A percentile compares a stretch with the other conserved stretches of the same genome.
phyloP scores from a whole-genome alignment of 2,113 vertebrate genomes.

The Psammodynastes pulverulentus region DNA sequence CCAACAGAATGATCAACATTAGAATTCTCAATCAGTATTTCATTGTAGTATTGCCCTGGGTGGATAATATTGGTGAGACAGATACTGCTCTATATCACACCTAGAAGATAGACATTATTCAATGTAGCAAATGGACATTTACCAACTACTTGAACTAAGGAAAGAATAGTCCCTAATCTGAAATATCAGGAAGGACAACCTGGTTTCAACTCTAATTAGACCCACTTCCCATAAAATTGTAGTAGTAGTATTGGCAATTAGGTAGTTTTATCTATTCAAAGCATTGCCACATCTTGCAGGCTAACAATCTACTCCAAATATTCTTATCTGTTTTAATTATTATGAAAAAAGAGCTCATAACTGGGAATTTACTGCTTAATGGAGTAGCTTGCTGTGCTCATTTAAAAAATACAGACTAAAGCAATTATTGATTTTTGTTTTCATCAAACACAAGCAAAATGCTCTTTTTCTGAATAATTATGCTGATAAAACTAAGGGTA shows the following conservation, averaged over 20 bases:
- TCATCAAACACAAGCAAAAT: conserved; percentile 26
- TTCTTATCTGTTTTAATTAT: conserved; percentile 54
- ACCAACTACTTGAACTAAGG: neutral
- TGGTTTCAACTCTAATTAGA: conserved; percentile 5
- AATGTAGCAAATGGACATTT: neutral
- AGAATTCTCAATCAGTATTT: neutral
- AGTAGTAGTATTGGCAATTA: conserved; percentile 42
- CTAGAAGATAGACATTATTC: neutral
- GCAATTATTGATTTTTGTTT: conserved; percentile 28
- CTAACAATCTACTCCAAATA: conserved; percentile 35
- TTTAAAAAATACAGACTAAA: conserved; percentile 62
- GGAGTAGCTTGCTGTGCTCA: conserved; percentile 50
- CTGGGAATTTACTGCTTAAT: conserved; percentile 49
- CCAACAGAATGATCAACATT: neutral
- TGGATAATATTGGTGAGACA: neutral
- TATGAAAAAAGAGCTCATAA: conserved; percentile 48
- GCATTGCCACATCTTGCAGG: conserved; percentile 34
- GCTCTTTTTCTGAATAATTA: conserved; percentile 50
- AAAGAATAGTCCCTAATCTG: neutral
- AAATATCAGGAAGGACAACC: neutral
- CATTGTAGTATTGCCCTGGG: neutral
- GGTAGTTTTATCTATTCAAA: conserved; percentile 29
- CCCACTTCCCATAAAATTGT: conserved; percentile 30
- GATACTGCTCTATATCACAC: neutral
- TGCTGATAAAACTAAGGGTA: conserved; percentile 44